Evolutionary conservation across 2,797 vertebrate genomes (phyloP).

Genomic region (Squalus acanthias): DNA sequence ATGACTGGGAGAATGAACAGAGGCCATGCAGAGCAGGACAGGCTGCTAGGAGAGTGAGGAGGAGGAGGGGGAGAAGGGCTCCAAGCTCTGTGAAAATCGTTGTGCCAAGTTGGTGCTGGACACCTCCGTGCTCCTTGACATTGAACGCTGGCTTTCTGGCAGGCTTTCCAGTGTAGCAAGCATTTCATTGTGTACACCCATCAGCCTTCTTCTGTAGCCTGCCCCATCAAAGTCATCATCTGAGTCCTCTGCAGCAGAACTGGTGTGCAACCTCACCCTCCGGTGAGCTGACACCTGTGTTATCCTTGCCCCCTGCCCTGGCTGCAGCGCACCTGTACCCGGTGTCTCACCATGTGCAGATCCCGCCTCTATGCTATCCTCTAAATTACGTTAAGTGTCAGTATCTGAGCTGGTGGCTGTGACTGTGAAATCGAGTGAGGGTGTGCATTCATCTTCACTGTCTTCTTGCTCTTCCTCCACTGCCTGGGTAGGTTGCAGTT

Average conservation of each 20-base stretch:
- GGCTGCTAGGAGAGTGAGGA: background rate
- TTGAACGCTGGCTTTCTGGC: background rate
- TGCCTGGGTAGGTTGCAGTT: background rate
- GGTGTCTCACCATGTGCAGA: background rate
- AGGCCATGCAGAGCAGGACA: background rate
- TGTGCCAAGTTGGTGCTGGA: background rate
- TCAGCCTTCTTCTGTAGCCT: background rate
- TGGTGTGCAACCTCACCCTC: background rate
- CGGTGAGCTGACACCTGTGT: background rate
- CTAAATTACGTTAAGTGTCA: background rate
- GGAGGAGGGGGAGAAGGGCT: background rate
- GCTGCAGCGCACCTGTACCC: no score
- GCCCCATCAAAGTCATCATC: background rate
- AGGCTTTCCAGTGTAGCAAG: background rate
- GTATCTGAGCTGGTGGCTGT: background rate
- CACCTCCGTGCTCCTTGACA: background rate
- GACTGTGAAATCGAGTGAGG: background rate
- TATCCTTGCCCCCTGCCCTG: background rate
- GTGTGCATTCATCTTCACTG: background rate
- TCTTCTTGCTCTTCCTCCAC: background rate
- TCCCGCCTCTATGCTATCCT: background rate
- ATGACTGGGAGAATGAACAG: background rate
- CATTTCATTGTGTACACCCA: background rate
- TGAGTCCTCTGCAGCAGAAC: background rate
- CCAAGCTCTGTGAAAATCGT: background rate